Evolutionary conservation across 2,888 invertebrate genomes (phyloP).

Genomic region (Poecilus cupreus): DNA sequence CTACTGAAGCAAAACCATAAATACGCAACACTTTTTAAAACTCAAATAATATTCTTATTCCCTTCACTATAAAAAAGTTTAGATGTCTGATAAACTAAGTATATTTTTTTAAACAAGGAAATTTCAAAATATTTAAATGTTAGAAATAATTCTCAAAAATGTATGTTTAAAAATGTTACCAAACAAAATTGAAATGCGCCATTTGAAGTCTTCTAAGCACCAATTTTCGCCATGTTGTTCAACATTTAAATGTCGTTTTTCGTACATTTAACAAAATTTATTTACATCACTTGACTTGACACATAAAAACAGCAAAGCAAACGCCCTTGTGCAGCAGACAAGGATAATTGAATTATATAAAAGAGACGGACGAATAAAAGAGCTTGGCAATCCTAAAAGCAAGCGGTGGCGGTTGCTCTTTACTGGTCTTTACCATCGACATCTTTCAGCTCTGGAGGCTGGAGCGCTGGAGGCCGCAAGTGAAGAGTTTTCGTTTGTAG

Average conservation of each 20-base stretch:
- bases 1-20: too few relatives aligned
- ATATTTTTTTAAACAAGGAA: too few relatives aligned
- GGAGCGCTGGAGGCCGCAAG: not conserved
- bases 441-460: not conserved
- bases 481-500: conserved; percentile 37
- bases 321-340: conserved; percentile 2
- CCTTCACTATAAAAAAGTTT: too few relatives aligned
- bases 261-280: conserved; percentile 36
- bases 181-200: not conserved
- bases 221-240: conserved; percentile 25
- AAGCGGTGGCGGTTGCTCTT: conserved; percentile 23
- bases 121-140: too few relatives aligned
- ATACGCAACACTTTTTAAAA: too few relatives aligned
- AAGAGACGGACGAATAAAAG: conserved; percentile 22
- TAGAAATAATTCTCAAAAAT: too few relatives aligned
- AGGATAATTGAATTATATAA: conserved; percentile 42
- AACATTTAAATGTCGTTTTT: conserved; percentile 36
- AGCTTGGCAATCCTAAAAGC: conserved; percentile 20
- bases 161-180: too few relatives aligned
- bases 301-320: conserved; percentile 21
- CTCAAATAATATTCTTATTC: too few relatives aligned
- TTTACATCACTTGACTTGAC: conserved; percentile 34
- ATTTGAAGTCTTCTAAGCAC: not conserved
- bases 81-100: too few relatives aligned
- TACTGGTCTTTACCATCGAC: not conserved